A percentile compares a stretch with the other conserved stretches of the same genome.
Evolutionary conservation across 2,888 invertebrate genomes (phyloP).

Genomic region (Xestoiulus laeticollis): DNA sequence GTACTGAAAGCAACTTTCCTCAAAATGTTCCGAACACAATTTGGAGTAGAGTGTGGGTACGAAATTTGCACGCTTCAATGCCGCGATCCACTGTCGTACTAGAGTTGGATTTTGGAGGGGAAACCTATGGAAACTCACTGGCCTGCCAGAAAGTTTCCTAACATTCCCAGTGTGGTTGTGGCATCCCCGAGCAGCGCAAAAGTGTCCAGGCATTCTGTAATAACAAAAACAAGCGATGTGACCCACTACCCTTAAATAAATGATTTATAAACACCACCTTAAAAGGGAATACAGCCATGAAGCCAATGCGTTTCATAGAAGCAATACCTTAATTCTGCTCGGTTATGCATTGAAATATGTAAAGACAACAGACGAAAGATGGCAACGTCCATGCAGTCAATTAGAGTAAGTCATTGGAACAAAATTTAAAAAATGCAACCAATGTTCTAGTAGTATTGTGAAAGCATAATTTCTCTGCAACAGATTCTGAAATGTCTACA

Average conservation of each 20-base stretch:
- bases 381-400: too few relatives aligned
- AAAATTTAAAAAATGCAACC: too few relatives aligned
- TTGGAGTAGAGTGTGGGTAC: background rate
- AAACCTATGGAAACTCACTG: background rate
- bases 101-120: background rate
- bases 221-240: background rate
- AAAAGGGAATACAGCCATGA: background rate
- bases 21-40: background rate
- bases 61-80: background rate
- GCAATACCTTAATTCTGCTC: background rate
- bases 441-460: too few relatives aligned
- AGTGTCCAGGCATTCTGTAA: constrained; percentile 6
- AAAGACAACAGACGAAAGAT: background rate
- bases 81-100: background rate
- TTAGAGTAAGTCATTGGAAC: too few relatives aligned
- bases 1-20: background rate
- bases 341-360: background rate
- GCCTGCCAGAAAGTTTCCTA: background rate
- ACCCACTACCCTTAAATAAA: background rate
- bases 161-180: constrained; percentile 1
- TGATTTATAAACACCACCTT: background rate
- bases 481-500: too few relatives aligned
- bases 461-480: too few relatives aligned
- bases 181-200: background rate
- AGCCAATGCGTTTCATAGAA: background rate